Base-by-base conservation (phyloP, 2,113 vertebrate genomes). In the Esox niger region DNA sequence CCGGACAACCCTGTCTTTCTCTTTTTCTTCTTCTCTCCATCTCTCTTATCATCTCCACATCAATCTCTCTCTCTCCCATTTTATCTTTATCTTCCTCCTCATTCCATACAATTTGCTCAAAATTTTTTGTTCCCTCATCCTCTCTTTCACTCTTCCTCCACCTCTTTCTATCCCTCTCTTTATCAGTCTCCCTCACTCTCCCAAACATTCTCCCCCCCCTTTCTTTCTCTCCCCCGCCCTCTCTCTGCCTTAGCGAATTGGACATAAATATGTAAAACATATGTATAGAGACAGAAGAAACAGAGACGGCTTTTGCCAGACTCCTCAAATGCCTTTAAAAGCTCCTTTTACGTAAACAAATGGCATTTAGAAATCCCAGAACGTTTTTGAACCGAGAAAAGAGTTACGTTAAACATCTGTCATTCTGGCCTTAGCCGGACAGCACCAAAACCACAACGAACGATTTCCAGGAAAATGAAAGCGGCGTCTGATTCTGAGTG, bases 401-500 rank as follows among this genome's bases (percentile, higher is more conserved):
- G 52, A 59, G 30, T 66, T 68, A 71, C 43, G 62, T 61, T n/a
- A 63, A 73, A 68, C 65, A 70, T 69, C 73, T 66, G 65, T 73
- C 72, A 75, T 62, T 57, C 57, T 74, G 68, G 33, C 54, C 69
- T 77, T 58, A 23, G 58, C 56, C 25, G 32, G 61, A 71, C 30
- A 63, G 47, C 65, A 68, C 60, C 70, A 82, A 75, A 54, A 68
- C 59, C 69, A 46, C 64, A 49, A 33, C n/a, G 64, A 75, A 20
- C 5, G 23, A 33, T 47, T 79, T 79, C 77, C 70, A 69, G 68
- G 77, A 81, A 84, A n/a, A 47, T 25, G 10, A 4, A 10, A 35
- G 46, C 13, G 35, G 8, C 26, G 54, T 64, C 33, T 29, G 23
- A 26, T 74, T 74, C 72, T 35, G 6, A 60, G 72, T 74, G 55